A percentile compares a stretch with the other conserved stretches of the same genome.
Evolutionary conservation across 2,113 vertebrate species (phyloP).

Genomic region (Rhea pennata): DNA sequence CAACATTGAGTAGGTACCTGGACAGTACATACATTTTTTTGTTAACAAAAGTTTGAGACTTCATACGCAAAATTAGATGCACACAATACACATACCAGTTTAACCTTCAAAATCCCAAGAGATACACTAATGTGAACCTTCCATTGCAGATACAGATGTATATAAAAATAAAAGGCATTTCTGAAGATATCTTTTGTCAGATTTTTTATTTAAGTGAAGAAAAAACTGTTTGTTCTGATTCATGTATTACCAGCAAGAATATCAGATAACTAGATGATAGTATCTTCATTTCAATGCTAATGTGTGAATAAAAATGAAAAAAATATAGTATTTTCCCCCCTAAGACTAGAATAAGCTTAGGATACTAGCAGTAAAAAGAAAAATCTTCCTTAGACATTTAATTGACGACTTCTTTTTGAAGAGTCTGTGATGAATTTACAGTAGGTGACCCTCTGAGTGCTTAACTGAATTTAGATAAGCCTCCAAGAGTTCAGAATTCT

Average conservation of each 20-base stretch:
- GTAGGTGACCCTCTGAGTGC: background rate
- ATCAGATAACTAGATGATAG: background rate
- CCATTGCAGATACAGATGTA: background rate
- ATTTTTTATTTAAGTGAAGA: background rate
- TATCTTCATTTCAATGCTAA: background rate
- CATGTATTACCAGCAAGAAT: background rate
- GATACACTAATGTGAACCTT: background rate
- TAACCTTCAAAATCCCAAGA: background rate
- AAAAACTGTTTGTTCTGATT: background rate
- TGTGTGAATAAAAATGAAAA: background rate
- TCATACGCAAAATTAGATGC: background rate
- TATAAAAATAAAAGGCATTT: background rate
- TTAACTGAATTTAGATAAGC: background rate
- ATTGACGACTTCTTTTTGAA: background rate
- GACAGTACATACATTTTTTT: background rate
- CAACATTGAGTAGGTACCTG: background rate
- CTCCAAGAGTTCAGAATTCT: background rate
- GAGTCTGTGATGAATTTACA: background rate
- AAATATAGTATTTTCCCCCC: background rate
- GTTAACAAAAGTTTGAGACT: background rate
- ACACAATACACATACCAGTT: background rate
- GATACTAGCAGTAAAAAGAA: background rate
- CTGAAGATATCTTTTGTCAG: background rate
- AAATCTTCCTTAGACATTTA: background rate
- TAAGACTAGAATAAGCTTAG: background rate